Percentiles rank a stretch among this genome's conserved stretches.
These are phyloP conservation scores for Sphaeridia pumilis DNA, from an alignment of 2,888 invertebrate species.

Conservation along the genomic window DNA sequence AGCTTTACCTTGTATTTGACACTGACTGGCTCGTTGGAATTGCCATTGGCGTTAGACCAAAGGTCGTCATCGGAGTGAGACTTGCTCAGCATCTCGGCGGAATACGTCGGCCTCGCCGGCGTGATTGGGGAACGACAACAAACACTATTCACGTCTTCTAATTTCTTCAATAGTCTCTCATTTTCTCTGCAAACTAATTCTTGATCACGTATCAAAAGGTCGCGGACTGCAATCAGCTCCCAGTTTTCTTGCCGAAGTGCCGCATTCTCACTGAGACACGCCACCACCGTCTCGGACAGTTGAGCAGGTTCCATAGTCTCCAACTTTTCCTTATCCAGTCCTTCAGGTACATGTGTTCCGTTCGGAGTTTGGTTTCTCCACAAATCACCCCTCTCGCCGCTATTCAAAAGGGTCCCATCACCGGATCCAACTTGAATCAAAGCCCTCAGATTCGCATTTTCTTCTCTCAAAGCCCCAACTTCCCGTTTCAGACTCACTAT, in stretches of 20 bases:
- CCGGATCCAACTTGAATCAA: constrained; percentile 38
- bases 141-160: constrained; percentile 78
- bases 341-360: constrained; percentile 16
- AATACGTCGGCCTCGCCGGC: constrained; percentile 60
- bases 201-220: constrained; percentile 73
- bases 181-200: constrained; percentile 83
- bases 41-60: constrained; percentile 26
- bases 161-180: constrained; percentile 69
- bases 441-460: constrained; percentile 74
- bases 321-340: constrained; percentile 57
- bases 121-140: constrained; percentile 73
- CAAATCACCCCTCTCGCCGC: constrained; percentile 25
- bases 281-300: constrained; percentile 66
- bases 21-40: constrained; percentile 20
- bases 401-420: constrained; percentile 16
- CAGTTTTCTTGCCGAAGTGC: constrained; percentile 70
- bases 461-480: constrained; percentile 67
- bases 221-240: constrained; percentile 66
- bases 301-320: constrained; percentile 65
- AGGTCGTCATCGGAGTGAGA: constrained; percentile 36
- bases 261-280: constrained; percentile 64
- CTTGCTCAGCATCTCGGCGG: constrained; percentile 45
- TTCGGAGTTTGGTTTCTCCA: constrained; percentile 16
- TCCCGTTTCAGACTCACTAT: constrained; percentile 80
- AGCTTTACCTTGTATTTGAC: constrained; percentile 16